These are phyloP conservation scores for Corythoichthys intestinalis DNA, from an alignment of 2,113 vertebrate species.

Conservation along the genomic window DNA sequence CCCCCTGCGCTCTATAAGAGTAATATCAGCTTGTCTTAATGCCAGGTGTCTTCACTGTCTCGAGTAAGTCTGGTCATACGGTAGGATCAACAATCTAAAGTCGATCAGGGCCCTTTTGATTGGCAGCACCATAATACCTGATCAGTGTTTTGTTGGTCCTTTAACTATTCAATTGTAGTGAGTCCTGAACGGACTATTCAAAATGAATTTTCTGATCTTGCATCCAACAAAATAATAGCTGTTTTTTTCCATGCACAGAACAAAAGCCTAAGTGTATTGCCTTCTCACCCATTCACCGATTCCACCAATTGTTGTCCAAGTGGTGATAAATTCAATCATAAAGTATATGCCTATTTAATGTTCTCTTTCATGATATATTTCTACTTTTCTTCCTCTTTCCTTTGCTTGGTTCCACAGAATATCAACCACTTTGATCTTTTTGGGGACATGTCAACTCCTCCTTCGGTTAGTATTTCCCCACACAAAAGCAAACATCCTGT, in stretches of 20 bases:
- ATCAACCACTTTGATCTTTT: constrained; percentile 99
- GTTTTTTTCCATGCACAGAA: constrained; percentile 54
- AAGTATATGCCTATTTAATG: constrained; percentile 38
- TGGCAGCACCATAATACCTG: constrained; percentile 67
- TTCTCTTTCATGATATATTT: constrained; percentile 51
- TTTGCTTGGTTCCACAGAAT: constrained; percentile 73
- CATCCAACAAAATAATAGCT: constrained; percentile 45
- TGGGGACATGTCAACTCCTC: constrained; percentile 98
- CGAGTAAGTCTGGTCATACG: constrained; percentile 23
- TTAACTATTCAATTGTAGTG: constrained; percentile 66
- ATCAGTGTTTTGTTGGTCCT: constrained; percentile 65
- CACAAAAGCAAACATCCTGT: neutral
- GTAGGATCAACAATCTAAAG: constrained; percentile 52
- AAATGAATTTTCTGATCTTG: constrained; percentile 70
- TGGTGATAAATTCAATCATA: constrained; percentile 27
- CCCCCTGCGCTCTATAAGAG: constrained; percentile 21
- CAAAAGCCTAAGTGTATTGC: constrained; percentile 50
- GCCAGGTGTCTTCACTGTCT: constrained; percentile 34
- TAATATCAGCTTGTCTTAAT: constrained; percentile 44
- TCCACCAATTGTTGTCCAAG: constrained; percentile 23
- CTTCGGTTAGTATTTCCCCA: constrained; percentile 80
- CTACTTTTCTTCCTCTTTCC: constrained; percentile 42
- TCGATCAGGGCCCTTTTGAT: constrained; percentile 37
- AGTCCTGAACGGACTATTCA: constrained; percentile 63
- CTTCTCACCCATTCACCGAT: constrained; percentile 29